Evolutionary conservation across 2,797 vertebrate species (phyloP).

Genomic region (Champsocephalus esox): DNA sequence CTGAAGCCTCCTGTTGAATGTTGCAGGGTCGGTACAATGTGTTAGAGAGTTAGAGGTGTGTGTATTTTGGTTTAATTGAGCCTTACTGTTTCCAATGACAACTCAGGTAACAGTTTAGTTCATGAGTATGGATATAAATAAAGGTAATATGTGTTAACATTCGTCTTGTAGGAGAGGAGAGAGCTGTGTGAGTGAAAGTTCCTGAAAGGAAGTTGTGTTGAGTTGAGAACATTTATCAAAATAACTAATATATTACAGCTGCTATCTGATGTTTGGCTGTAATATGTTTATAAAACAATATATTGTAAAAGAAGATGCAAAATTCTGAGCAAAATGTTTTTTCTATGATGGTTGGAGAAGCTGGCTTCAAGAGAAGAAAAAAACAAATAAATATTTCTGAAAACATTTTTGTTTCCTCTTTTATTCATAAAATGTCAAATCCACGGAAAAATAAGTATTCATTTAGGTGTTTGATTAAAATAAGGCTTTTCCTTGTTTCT

Average conservation of each 20-base stretch:
- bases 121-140: conserved; percentile 20
- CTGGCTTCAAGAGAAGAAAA: conserved; percentile 77
- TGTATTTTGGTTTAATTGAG: conserved; percentile 34
- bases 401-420: conserved; percentile 25
- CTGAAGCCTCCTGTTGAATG: conserved; percentile 49
- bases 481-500: background rate
- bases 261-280: conserved; percentile 43
- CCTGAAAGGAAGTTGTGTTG: conserved; percentile 29
- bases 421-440: background rate
- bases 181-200: conserved; percentile 13
- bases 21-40: conserved; percentile 57
- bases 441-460: background rate
- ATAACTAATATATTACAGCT: conserved; percentile 33
- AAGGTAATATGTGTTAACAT: conserved; percentile 40
- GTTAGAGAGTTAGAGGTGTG: conserved; percentile 14
- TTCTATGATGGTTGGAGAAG: conserved; percentile 70
- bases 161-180: conserved; percentile 18
- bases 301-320: conserved; percentile 29
- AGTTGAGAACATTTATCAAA: conserved; percentile 17
- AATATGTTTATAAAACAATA: conserved; percentile 16
- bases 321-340: conserved; percentile 38
- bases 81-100: conserved; percentile 52
- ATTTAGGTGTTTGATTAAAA: background rate
- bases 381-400: conserved; percentile 62
- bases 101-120: conserved; percentile 22